Conservation (phyloP, 2,797 vertebrate genomes). For the Setipinna tenuifilis region DNA sequence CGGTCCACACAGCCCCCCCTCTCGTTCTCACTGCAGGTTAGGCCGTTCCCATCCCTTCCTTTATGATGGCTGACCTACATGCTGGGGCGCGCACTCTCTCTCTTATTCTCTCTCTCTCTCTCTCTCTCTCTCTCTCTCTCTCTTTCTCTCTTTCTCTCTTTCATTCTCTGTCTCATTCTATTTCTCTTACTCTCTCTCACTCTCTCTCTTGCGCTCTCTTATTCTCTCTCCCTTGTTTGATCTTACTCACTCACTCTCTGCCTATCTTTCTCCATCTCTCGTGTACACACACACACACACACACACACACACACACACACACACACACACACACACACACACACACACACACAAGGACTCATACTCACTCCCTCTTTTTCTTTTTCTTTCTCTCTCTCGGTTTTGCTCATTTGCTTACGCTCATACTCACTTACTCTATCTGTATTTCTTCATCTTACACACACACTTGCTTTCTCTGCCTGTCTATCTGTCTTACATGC, state of each 20-base stretch:
- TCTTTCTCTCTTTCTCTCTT: too few species aligned
- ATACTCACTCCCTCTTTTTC: background rate
- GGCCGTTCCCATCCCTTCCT: background rate
- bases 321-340: background rate
- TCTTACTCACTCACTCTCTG: conserved; percentile 4
- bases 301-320: background rate
- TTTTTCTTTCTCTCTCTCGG: too few species aligned
- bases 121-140: too few species aligned
- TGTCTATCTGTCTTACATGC: background rate
- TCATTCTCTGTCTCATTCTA: background rate
- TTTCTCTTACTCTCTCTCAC: too few species aligned
- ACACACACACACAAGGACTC: background rate
- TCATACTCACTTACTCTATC: background rate
- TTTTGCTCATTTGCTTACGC: too few species aligned
- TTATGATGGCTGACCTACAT: background rate
- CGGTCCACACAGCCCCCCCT: background rate
- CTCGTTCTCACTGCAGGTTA: background rate
- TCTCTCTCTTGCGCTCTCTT: background rate
- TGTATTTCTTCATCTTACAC: background rate
- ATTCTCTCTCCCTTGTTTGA: background rate
- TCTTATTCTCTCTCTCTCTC: too few species aligned
- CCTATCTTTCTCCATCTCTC: background rate
- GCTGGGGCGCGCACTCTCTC: background rate
- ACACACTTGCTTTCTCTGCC: background rate
- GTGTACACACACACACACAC: background rate